phyloP scores from a whole-genome alignment of 2,888 invertebrate species.

The Caenorhabditis sulstoni region DNA sequence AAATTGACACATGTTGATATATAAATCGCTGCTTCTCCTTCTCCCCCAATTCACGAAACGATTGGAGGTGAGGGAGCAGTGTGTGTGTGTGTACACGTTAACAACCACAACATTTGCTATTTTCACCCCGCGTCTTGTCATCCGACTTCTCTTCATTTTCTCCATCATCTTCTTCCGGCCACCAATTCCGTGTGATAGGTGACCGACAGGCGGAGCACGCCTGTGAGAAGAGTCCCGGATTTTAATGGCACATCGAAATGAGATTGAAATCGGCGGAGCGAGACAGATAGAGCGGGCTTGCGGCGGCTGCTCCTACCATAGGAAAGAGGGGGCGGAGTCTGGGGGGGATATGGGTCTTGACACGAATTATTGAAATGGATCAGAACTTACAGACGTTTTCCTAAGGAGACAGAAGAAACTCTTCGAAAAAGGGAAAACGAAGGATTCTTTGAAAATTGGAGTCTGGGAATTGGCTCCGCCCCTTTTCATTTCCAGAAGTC shows the following conservation, averaged over 20 bases:
- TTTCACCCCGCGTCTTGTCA: conserved; percentile 53
- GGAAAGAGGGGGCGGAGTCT: too few species aligned
- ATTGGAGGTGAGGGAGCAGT: conserved; percentile 7
- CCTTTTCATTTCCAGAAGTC: too few species aligned
- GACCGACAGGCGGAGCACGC: conserved; percentile 57
- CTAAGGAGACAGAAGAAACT: too few species aligned
- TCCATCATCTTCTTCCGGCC: conserved; percentile 7
- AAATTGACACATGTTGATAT: conserved; percentile 12
- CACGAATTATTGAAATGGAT: too few species aligned
- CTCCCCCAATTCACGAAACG: too few species aligned
- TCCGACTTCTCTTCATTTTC: not conserved
- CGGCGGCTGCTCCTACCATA: not conserved
- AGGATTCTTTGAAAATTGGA: too few species aligned
- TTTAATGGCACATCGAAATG: conserved; percentile 17
- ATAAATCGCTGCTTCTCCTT: not conserved
- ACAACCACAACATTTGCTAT: conserved; percentile 65
- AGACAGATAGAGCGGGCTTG: conserved; percentile 5
- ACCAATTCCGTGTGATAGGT: conserved; percentile 50
- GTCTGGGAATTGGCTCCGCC: too few species aligned
- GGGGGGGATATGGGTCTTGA: too few species aligned
- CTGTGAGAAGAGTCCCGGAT: conserved; percentile 15
- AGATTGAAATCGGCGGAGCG: conserved; percentile 1
- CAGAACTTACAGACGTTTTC: too few species aligned
- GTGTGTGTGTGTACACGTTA: conserved; percentile 44
- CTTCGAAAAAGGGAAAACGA: too few species aligned